A percentile compares a stretch with the other conserved stretches of the same genome.
These are phyloP conservation scores for Drosophila pandora DNA, from an alignment of 1,140 invertebrate genomes.

Conservation along the genomic window DNA sequence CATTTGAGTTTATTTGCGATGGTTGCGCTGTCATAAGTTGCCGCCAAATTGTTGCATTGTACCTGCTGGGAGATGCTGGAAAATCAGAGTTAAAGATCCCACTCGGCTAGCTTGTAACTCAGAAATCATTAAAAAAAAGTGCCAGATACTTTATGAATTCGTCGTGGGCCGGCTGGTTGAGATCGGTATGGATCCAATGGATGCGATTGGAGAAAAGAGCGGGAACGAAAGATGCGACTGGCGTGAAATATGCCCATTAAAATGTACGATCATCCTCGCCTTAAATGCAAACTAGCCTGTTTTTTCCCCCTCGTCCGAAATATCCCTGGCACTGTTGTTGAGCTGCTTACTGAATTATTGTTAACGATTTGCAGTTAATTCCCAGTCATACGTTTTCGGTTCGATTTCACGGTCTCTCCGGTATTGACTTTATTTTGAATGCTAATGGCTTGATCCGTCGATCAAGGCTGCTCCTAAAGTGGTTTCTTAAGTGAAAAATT, in stretches of 20 bases:
- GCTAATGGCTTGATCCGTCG: slow-evolving; percentile 66
- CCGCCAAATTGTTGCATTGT: slow-evolving; percentile 81
- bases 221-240: slow-evolving; percentile 22
- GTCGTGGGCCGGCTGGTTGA: slow-evolving; percentile 63
- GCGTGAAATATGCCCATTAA: slow-evolving; percentile 73
- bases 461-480: slow-evolving; percentile 25
- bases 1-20: slow-evolving; percentile 74
- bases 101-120: slow-evolving; percentile 66
- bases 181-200: neutral
- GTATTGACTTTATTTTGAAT: slow-evolving; percentile 72
- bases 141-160: slow-evolving; percentile 81
- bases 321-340: slow-evolving; percentile 15
- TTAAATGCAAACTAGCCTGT: slow-evolving; percentile 63
- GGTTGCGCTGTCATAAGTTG: slow-evolving; percentile 74
- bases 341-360: slow-evolving; percentile 63
- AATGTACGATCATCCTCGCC: slow-evolving; percentile 55
- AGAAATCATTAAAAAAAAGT: slow-evolving; percentile 80
- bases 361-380: slow-evolving; percentile 80
- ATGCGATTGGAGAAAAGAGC: slow-evolving; percentile 4
- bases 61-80: slow-evolving; percentile 67
- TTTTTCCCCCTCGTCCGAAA: neutral
- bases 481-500: neutral
- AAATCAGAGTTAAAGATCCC: slow-evolving; percentile 45
- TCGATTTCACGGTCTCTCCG: slow-evolving; percentile 56
- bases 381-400: slow-evolving; percentile 52